Percentiles rank a stretch among this genome's conserved stretches.
These are phyloP conservation scores for Plectus sambesii DNA, from an alignment of 1,140 invertebrate species.

Conservation along the genomic window DNA sequence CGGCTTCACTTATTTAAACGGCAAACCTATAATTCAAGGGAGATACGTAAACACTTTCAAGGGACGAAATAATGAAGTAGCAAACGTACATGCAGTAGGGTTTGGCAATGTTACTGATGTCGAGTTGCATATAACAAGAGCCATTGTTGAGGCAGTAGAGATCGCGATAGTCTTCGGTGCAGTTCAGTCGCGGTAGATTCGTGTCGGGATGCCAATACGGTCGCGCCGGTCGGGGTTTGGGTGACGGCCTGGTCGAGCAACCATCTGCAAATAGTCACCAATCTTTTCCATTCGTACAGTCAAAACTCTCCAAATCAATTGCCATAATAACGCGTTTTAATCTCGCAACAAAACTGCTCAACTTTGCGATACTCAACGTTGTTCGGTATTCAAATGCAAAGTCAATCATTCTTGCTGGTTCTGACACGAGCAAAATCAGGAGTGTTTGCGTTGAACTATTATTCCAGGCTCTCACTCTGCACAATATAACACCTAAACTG, in stretches of 20 bases:
- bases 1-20: neutral
- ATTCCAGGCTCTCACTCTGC: too few species aligned
- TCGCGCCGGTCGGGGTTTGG: neutral
- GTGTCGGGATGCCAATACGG: neutral
- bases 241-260: neutral
- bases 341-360: too few species aligned
- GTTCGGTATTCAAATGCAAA: too few species aligned
- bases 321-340: too few species aligned
- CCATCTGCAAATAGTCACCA: neutral
- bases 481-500: too few species aligned
- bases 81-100: neutral
- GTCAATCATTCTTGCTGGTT: too few species aligned
- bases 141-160: neutral
- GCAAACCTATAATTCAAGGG: neutral
- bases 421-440: too few species aligned
- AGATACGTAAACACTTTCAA: neutral
- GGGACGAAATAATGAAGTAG: neutral
- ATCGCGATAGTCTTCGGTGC: neutral
- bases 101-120: neutral
- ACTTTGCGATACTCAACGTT: too few species aligned
- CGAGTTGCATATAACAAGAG: neutral
- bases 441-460: too few species aligned
- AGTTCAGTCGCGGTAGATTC: neutral
- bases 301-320: too few species aligned
- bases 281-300: too few species aligned